A percentile compares a stretch with the other conserved stretches of the same genome.
phyloP scores from a whole-genome alignment of 2,797 vertebrate genomes.

The Aratinga solstitialis region DNA sequence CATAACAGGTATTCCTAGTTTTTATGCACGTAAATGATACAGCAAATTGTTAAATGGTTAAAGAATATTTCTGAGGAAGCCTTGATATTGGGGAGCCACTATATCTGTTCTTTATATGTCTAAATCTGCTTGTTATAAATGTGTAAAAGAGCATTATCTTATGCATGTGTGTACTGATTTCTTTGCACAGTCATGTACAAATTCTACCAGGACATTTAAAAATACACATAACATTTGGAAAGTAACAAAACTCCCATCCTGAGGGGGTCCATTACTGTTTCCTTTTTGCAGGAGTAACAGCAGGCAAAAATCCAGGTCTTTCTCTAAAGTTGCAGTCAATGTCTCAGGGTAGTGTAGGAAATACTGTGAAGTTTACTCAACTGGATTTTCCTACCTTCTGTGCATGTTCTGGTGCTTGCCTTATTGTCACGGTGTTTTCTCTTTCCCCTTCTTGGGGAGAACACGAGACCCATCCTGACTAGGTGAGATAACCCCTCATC shows the following conservation, averaged over 20 bases:
- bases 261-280: background rate
- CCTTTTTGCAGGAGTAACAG: background rate
- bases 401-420: background rate
- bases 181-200: background rate
- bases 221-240: background rate
- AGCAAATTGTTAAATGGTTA: background rate
- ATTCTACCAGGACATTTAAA: background rate
- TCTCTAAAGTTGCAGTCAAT: background rate
- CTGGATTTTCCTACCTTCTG: background rate
- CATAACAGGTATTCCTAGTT: background rate
- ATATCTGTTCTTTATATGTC: background rate
- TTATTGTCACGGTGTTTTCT: background rate
- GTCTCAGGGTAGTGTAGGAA: background rate
- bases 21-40: background rate
- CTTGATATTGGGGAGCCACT: background rate
- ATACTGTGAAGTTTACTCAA: background rate
- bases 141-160: background rate
- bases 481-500: background rate
- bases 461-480: background rate
- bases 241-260: background rate
- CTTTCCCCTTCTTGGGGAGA: background rate
- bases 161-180: background rate
- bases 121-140: background rate
- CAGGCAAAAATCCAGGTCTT: background rate
- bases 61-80: background rate